A percentile compares a stretch with the other conserved stretches of the same genome.
These are phyloP conservation scores for Formica aserva DNA, from an alignment of 2,888 invertebrate genomes.

Conservation along the genomic window DNA sequence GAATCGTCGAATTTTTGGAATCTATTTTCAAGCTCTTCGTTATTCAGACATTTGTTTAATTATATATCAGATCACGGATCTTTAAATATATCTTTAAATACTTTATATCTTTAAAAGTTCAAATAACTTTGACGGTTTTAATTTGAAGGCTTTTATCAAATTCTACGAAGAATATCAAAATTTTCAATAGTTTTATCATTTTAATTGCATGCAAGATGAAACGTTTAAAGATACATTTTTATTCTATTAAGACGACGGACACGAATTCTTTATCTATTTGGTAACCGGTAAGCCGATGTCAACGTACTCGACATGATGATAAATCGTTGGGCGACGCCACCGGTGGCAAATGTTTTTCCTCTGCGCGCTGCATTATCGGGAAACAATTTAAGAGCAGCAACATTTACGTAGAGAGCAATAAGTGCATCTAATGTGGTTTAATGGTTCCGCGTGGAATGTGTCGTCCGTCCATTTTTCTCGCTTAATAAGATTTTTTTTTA, in stretches of 20 bases:
- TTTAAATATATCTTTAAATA: neutral
- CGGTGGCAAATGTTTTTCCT: slow-evolving; percentile 57
- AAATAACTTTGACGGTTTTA: neutral
- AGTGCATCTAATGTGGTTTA: slow-evolving; percentile 52
- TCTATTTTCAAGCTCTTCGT: neutral
- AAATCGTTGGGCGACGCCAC: slow-evolving; percentile 37
- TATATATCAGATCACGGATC: neutral
- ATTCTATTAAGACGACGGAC: slow-evolving; percentile 1
- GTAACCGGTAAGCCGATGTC: slow-evolving; percentile 49
- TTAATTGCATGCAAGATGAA: neutral
- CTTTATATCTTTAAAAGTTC: neutral
- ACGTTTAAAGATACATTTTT: neutral
- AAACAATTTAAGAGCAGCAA: slow-evolving; percentile 59
- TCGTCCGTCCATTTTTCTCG: slow-evolving; percentile 25
- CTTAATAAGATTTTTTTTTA: slow-evolving; percentile 27
- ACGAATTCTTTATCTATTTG: slow-evolving; percentile 17
- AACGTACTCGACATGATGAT: slow-evolving; percentile 50
- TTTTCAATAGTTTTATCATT: neutral
- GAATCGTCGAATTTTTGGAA: neutral
- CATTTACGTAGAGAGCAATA: slow-evolving; percentile 52
- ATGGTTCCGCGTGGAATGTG: slow-evolving; percentile 24
- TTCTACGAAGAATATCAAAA: neutral
- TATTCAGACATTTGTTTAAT: neutral
- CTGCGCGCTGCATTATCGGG: slow-evolving; percentile 51
- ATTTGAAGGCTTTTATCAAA: neutral